Conservation (phyloP, 2,797 vertebrate species). For the Urocyon cinereoargenteus region DNA sequence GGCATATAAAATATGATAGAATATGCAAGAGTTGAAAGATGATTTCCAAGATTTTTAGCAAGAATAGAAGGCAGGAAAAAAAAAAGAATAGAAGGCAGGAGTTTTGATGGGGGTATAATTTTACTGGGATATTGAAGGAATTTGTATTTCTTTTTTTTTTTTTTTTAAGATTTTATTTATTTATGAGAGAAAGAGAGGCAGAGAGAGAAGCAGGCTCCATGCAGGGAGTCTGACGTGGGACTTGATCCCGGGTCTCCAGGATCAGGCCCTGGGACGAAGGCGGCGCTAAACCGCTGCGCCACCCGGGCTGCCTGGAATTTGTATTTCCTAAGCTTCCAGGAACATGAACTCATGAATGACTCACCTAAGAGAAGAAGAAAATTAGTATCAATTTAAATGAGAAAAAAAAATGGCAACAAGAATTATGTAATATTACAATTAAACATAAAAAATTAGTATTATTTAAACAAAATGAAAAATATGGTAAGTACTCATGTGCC, state of each 20-base stretch:
- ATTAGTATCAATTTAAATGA: slow-evolving; percentile 5
- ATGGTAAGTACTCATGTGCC: background rate
- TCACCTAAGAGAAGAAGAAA: background rate
- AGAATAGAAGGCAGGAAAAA: background rate
- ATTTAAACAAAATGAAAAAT: slow-evolving; percentile 30
- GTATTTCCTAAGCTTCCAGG: background rate
- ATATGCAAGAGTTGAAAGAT: background rate
- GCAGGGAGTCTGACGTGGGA: no score
- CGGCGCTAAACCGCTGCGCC: no score
- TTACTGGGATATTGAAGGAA: slow-evolving; percentile 12
- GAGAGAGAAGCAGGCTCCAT: no score
- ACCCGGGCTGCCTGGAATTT: background rate
- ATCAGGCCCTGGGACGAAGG: no score
- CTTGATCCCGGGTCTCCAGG: no score
- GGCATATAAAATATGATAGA: background rate
- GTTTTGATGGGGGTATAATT: background rate
- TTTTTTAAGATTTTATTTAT: no score
- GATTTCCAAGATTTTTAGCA: background rate
- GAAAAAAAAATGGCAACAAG: background rate
- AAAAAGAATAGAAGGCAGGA: background rate
- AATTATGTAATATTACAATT: background rate
- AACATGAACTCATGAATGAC: background rate
- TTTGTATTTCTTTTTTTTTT: background rate
- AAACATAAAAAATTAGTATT: slow-evolving; percentile 23
- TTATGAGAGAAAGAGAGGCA: no score